Percentiles rank a stretch among this genome's conserved stretches.
Conservation (phyloP, 2,113 vertebrate species). For the Bos taurus region DNA sequence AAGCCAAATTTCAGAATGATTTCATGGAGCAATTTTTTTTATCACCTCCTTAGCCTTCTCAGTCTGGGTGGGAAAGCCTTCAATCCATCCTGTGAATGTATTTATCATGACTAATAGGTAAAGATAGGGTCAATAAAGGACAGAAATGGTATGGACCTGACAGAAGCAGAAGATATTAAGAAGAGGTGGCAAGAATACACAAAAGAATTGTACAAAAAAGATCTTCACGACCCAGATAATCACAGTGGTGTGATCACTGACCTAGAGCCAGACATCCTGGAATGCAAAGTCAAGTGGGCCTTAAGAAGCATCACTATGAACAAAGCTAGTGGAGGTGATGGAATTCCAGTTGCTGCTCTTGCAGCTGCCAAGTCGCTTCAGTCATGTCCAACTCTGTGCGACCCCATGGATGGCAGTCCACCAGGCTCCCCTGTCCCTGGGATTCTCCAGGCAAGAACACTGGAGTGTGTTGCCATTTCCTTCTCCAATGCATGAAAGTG, state of each 20-base stretch:
- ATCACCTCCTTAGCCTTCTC: not conserved
- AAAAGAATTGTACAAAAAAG: not conserved
- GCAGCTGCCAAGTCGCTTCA: too few relatives aligned
- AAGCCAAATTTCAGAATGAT: not conserved
- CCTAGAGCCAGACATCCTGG: not conserved
- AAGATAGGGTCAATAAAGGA: not conserved
- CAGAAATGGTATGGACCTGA: not conserved
- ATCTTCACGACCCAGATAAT: not conserved
- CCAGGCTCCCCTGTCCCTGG: too few relatives aligned
- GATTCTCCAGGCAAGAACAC: too few relatives aligned
- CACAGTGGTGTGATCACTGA: not conserved
- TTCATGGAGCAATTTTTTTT: not conserved
- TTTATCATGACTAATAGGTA: not conserved
- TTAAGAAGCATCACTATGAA: not conserved
- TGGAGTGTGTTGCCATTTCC: too few relatives aligned
- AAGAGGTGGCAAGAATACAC: not conserved
- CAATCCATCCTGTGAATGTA: not conserved
- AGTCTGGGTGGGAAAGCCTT: not conserved
- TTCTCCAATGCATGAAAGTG: too few relatives aligned
- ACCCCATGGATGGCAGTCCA: too few relatives aligned
- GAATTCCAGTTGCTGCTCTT: not conserved
- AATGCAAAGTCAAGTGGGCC: not conserved
- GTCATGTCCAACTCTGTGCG: fast-evolving
- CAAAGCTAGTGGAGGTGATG: not conserved
- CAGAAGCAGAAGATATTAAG: not conserved